Percentiles rank a stretch among this genome's conserved stretches.
These are phyloP conservation scores for Hesperophylax magnus DNA, from an alignment of 1,140 invertebrate species.

Conservation along the genomic window DNA sequence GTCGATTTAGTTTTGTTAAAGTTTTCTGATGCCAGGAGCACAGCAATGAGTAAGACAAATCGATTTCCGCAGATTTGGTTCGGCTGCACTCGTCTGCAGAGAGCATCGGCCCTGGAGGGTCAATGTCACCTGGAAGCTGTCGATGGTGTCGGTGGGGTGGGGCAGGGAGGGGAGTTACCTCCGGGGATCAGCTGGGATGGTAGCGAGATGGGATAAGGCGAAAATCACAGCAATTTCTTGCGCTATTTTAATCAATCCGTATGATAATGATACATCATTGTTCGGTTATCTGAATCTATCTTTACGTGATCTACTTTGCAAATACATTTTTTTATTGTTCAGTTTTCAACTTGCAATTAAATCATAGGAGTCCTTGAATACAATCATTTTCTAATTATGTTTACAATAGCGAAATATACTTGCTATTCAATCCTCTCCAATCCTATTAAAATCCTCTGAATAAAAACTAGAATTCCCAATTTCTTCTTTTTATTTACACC, in stretches of 20 bases:
- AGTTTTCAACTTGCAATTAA: no score
- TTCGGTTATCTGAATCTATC: no score
- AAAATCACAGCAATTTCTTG: neutral
- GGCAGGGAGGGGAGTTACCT: neutral
- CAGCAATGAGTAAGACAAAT: neutral
- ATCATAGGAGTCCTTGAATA: no score
- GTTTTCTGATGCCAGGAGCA: neutral
- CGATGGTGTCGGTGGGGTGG: neutral
- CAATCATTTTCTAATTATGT: no score
- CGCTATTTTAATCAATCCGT: neutral
- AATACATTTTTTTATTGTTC: no score
- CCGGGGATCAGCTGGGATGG: neutral
- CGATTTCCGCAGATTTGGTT: neutral
- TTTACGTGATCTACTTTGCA: no score
- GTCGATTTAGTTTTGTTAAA: neutral
- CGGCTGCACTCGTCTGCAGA: neutral
- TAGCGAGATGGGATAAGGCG: neutral
- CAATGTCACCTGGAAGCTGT: constrained; percentile 12
- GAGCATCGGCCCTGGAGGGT: constrained; percentile 23
- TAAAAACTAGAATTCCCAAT: no score
- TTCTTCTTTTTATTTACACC: no score
- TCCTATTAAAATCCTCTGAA: no score
- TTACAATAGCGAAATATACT: no score
- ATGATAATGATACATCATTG: neutral
- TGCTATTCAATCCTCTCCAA: no score